phyloP scores from a whole-genome alignment of 2,113 vertebrate genomes.

The Peromyscus leucopus region DNA sequence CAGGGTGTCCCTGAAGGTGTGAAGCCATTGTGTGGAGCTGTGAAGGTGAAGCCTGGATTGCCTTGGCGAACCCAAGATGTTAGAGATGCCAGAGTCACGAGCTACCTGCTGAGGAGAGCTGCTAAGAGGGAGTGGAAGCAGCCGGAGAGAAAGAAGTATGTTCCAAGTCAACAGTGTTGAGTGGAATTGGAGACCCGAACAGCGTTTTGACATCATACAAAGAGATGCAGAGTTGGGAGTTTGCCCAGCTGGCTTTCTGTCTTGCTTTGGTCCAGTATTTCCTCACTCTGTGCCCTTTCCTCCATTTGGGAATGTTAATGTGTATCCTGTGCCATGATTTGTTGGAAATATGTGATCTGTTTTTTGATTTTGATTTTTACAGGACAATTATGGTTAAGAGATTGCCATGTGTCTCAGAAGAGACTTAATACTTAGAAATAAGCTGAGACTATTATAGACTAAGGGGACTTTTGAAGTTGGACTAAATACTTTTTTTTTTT shows the following conservation, averaged over 20 bases:
- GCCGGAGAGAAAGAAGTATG: background rate
- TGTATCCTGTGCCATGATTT: background rate
- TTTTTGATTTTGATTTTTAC: background rate
- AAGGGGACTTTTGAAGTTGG: background rate
- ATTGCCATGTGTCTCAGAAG: background rate
- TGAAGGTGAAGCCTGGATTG: background rate
- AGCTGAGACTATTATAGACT: background rate
- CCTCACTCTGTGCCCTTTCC: background rate
- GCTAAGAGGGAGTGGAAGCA: background rate
- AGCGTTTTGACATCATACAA: background rate
- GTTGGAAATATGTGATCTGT: background rate
- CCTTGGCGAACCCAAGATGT: background rate
- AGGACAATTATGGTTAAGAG: background rate
- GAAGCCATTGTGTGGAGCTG: background rate
- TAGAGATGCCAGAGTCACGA: background rate
- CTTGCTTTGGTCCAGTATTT: background rate
- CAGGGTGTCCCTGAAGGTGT: background rate
- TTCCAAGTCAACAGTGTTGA: background rate
- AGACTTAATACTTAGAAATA: background rate
- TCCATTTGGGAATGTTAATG: background rate
- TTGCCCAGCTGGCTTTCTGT: background rate
- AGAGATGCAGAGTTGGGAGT: background rate
- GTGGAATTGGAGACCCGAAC: background rate
- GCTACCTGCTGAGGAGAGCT: background rate
- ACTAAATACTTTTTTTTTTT: background rate